Percentiles rank a stretch among this genome's conserved stretches.
Evolutionary conservation across 2,888 invertebrate species (phyloP).

Genomic region (Diadegma fenestrale): DNA sequence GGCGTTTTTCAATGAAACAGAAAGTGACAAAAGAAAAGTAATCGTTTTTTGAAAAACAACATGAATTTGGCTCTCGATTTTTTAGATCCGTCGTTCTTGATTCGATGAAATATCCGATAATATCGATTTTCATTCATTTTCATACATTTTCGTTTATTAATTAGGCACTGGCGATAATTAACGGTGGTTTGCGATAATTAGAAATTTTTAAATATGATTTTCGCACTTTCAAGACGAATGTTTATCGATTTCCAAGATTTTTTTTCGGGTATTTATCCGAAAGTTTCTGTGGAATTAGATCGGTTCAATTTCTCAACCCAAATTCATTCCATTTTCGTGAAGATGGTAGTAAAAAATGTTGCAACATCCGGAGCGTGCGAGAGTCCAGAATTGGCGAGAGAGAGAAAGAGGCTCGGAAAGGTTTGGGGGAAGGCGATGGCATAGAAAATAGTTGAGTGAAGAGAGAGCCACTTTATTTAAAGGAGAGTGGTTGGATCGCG

Average conservation of each 20-base stretch:
- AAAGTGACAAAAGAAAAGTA: too few species aligned
- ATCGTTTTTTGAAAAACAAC: neutral
- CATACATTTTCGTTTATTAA: neutral
- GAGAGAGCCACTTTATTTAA: constrained; percentile 63
- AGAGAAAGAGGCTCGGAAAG: constrained; percentile 20
- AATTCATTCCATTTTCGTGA: constrained; percentile 60
- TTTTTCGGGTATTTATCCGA: neutral
- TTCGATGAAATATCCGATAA: neutral
- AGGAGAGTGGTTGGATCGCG: constrained; percentile 56
- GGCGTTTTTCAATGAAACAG: too few species aligned
- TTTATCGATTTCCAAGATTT: neutral
- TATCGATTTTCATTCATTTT: neutral
- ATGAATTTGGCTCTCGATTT: neutral
- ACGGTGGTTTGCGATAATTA: neutral
- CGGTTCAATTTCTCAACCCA: constrained; percentile 18
- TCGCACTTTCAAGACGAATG: neutral
- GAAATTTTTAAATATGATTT: neutral
- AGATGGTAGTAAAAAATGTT: constrained; percentile 29
- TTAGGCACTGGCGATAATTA: too few species aligned
- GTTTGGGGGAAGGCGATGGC: neutral
- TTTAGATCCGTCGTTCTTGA: neutral
- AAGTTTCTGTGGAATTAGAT: constrained; percentile 5
- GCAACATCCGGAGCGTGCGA: neutral
- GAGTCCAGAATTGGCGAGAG: neutral
- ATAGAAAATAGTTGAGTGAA: neutral